These are phyloP conservation scores for Vanessa atalanta DNA, from an alignment of 1,140 invertebrate species.

Conservation along the genomic window DNA sequence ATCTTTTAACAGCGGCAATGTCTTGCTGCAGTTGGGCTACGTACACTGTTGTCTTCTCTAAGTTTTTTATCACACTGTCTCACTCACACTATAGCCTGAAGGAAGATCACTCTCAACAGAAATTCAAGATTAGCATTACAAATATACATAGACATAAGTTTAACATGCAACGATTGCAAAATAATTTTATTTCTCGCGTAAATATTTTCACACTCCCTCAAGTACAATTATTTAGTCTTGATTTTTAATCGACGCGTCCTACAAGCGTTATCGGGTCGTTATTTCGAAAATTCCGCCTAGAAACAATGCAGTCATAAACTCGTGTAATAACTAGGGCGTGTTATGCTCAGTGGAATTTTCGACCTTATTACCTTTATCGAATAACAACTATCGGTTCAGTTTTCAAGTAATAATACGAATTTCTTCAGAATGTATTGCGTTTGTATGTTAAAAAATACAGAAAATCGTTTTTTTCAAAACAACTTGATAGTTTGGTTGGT, in stretches of 20 bases:
- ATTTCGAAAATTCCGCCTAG: slow-evolving; percentile 44
- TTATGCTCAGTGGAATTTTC: background rate
- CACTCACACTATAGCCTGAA: too few relatives aligned
- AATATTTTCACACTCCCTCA: background rate
- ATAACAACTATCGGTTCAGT: background rate
- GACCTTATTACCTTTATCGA: background rate
- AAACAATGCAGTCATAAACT: slow-evolving; percentile 53
- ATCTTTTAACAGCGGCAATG: too few relatives aligned
- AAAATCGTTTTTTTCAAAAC: background rate
- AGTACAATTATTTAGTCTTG: slow-evolving; percentile 5
- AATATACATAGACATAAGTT: too few relatives aligned
- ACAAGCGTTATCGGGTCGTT: slow-evolving; percentile 44
- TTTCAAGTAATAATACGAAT: slow-evolving; percentile 13
- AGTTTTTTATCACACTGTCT: too few relatives aligned
- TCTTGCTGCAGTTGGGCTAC: too few relatives aligned
- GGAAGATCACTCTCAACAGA: too few relatives aligned
- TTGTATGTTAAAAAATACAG: slow-evolving; percentile 12
- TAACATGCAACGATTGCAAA: background rate
- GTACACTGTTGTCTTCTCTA: too few relatives aligned
- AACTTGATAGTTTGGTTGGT: background rate
- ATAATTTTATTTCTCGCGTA: background rate
- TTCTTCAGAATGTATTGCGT: slow-evolving; percentile 24
- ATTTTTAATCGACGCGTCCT: slow-evolving; percentile 31
- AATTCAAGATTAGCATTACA: too few relatives aligned
- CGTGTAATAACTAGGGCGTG: slow-evolving; percentile 32